phyloP scores from a whole-genome alignment of 2,888 invertebrate species.

The Lepas anatifera region DNA sequence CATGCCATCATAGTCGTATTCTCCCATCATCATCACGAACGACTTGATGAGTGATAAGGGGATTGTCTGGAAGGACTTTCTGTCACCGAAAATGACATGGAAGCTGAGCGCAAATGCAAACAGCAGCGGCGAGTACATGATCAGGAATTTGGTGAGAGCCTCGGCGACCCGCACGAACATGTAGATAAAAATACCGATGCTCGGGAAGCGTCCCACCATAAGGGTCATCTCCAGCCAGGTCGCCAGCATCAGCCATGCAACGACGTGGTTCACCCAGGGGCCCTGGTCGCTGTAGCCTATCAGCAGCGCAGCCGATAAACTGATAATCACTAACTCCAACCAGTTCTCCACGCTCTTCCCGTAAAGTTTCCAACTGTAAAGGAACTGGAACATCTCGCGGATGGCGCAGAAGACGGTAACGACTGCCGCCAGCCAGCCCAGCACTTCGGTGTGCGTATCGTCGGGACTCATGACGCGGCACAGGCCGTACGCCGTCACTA shows the following conservation, averaged over 20 bases:
- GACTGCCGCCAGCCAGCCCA: neutral
- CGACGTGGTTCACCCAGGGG: slow-evolving; percentile 36
- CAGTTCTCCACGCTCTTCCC: slow-evolving; percentile 43
- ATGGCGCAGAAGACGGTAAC: neutral
- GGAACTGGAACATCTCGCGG: slow-evolving; percentile 36
- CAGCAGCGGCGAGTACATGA: slow-evolving; percentile 38
- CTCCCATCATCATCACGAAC: slow-evolving; percentile 48
- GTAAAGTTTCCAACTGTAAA: slow-evolving; percentile 40
- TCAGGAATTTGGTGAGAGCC: slow-evolving; percentile 42
- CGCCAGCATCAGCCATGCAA: slow-evolving; percentile 41
- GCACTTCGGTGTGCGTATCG: neutral
- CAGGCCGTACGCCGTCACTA: slow-evolving; percentile 39
- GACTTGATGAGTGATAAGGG: slow-evolving; percentile 44
- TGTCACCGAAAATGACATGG: slow-evolving; percentile 43
- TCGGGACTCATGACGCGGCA: neutral
- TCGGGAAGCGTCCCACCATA: slow-evolving; percentile 43
- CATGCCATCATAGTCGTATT: slow-evolving; percentile 41
- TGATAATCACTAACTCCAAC: slow-evolving; percentile 42
- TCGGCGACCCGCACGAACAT: slow-evolving; percentile 47
- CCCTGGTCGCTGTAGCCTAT: slow-evolving; percentile 33
- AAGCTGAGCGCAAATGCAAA: slow-evolving; percentile 45
- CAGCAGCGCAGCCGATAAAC: slow-evolving; percentile 36
- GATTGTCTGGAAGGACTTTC: slow-evolving; percentile 41
- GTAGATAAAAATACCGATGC: slow-evolving; percentile 45
- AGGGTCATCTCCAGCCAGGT: slow-evolving; percentile 47